Percentiles rank a stretch among this genome's conserved stretches.
phyloP scores from a whole-genome alignment of 2,888 invertebrate species.

The Spodoptera littoralis region DNA sequence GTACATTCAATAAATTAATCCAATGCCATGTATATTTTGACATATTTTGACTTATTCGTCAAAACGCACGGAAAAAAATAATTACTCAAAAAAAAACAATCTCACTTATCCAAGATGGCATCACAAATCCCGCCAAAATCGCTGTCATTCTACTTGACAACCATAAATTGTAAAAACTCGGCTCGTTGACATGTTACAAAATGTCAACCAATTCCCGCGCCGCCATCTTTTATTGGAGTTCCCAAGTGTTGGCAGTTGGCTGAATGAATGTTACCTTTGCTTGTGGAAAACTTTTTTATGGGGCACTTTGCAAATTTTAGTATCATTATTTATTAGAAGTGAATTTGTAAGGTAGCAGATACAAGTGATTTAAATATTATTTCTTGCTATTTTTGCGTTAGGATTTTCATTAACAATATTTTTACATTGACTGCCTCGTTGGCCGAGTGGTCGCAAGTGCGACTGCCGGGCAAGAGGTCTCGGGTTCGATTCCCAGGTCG shows the following conservation, averaged over 20 bases:
- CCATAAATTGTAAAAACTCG: constrained; percentile 38
- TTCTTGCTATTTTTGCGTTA: too few relatives aligned
- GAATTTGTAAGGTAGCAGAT: not conserved
- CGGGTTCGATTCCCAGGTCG: too few relatives aligned
- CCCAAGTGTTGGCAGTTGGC: constrained; percentile 31
- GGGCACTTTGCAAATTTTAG: constrained; percentile 21
- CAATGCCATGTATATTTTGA: too few relatives aligned
- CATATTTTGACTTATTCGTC: too few relatives aligned
- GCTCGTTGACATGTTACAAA: constrained; percentile 42
- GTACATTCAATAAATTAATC: too few relatives aligned
- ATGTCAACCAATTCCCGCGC: constrained; percentile 43
- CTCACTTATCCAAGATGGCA: not conserved
- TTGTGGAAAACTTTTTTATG: constrained; percentile 40
- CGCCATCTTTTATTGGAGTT: constrained; percentile 50
- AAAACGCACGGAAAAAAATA: not conserved
- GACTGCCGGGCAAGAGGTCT: too few relatives aligned
- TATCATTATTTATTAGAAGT: not conserved
- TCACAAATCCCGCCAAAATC: not conserved
- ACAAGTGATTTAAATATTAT: not conserved
- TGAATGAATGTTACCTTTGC: constrained; percentile 40
- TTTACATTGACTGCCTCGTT: too few relatives aligned
- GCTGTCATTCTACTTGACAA: constrained; percentile 17
- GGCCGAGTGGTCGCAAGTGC: too few relatives aligned
- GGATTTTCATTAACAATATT: too few relatives aligned
- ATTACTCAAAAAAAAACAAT: not conserved